phyloP scores from a whole-genome alignment of 2,888 invertebrate genomes.

The Girardia tigrina region DNA sequence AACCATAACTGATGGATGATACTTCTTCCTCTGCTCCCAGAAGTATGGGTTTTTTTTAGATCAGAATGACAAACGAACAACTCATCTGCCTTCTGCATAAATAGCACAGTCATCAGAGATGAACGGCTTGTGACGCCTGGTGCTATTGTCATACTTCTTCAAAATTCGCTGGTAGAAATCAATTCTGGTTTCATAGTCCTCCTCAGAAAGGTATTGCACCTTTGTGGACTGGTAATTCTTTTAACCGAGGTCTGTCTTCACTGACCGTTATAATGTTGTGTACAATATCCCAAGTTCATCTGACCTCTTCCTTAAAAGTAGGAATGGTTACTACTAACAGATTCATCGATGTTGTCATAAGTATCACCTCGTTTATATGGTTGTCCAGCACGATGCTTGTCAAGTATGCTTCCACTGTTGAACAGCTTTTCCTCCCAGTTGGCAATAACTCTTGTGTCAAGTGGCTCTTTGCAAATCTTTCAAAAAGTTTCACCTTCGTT shows the following conservation, averaged over 20 bases:
- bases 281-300: not conserved
- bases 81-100: constrained; percentile 23
- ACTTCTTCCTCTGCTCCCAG: too few species aligned
- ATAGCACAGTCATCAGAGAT: constrained; percentile 11
- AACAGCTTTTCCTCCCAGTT: not conserved
- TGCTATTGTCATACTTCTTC: not conserved
- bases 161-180: not conserved
- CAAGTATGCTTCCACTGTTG: not conserved
- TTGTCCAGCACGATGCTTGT: not conserved
- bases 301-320: not conserved
- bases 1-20: too few species aligned
- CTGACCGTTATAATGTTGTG: not conserved
- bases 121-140: not conserved
- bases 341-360: not conserved
- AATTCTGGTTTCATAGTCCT: not conserved
- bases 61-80: too few species aligned
- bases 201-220: not conserved
- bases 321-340: not conserved
- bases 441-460: not conserved
- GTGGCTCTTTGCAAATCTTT: too few species aligned
- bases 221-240: not conserved
- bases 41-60: too few species aligned
- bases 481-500: too few species aligned
- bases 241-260: not conserved
- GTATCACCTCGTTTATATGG: not conserved